Evolutionary conservation across 2,797 vertebrate species (phyloP).

Genomic region (Lepilemur ruficaudatus): DNA sequence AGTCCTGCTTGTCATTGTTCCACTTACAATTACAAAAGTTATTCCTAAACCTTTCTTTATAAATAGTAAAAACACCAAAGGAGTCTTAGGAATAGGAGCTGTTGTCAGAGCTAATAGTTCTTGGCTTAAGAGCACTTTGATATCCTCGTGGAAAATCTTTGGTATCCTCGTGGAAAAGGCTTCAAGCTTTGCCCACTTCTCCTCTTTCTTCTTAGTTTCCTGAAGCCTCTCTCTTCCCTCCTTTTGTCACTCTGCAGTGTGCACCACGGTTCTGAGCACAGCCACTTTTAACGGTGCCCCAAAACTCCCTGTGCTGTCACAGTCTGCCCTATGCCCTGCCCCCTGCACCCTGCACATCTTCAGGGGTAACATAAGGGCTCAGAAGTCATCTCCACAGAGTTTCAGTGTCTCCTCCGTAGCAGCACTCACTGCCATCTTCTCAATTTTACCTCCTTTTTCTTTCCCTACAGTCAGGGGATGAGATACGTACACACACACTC

Average conservation of each 20-base stretch:
- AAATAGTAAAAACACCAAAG: constrained; percentile 37
- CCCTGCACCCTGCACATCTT: not conserved
- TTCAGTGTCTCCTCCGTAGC: not conserved
- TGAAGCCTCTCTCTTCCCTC: not conserved
- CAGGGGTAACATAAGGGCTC: not conserved
- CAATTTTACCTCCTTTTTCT: not conserved
- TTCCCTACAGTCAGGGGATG: not conserved
- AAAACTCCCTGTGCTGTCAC: not conserved
- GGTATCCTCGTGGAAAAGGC: not conserved
- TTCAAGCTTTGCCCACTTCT: not conserved
- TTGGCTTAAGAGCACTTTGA: not conserved
- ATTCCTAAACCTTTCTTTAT: not conserved
- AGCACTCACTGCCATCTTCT: constrained; percentile 19
- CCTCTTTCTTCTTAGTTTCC: not conserved
- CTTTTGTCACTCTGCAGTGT: not conserved
- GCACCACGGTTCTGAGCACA: not conserved
- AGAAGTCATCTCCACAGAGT: not conserved
- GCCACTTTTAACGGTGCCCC: not conserved
- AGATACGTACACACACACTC: not conserved
- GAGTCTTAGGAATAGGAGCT: not conserved
- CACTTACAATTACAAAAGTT: constrained; percentile 7
- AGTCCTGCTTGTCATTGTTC: not conserved
- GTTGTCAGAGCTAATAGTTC: not conserved
- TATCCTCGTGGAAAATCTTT: not conserved
- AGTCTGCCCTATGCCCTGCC: not conserved